A percentile compares a stretch with the other conserved stretches of the same genome.
phyloP scores from a whole-genome alignment of 2,113 vertebrate genomes.

The Psilopsiagon aymara region DNA sequence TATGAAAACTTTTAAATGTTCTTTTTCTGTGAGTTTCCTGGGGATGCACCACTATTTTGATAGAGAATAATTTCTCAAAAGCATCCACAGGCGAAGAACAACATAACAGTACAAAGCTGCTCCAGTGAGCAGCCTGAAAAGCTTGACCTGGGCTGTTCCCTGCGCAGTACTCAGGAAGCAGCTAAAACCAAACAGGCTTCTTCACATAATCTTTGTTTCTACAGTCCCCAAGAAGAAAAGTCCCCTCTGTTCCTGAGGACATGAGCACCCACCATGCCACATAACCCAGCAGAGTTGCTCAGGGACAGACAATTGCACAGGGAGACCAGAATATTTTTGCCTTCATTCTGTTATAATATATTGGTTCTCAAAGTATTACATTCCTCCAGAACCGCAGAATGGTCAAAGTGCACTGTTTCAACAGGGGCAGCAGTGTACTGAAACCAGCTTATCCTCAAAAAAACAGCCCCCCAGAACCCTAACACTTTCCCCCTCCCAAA shows the following conservation, averaged over 20 bases:
- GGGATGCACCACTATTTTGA: neutral
- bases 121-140: neutral
- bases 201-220: neutral
- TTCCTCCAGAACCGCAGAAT: neutral
- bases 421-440: neutral
- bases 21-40: neutral
- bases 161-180: neutral
- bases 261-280: fast-evolving
- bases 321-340: neutral
- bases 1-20: neutral
- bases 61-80: neutral
- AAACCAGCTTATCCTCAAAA: neutral
- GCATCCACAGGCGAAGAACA: neutral
- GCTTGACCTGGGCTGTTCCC: neutral
- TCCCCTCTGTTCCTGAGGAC: fast-evolving
- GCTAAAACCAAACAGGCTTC: neutral
- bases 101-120: fast-evolving
- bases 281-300: fast-evolving
- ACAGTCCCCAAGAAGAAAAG: neutral
- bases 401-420: neutral
- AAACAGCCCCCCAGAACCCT: neutral
- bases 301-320: neutral
- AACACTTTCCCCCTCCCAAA: neutral
- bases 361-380: neutral
- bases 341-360: neutral